Percentiles rank a stretch among this genome's conserved stretches.
Conservation (phyloP, 2,113 vertebrate species). For the Prionailurus viverrinus region DNA sequence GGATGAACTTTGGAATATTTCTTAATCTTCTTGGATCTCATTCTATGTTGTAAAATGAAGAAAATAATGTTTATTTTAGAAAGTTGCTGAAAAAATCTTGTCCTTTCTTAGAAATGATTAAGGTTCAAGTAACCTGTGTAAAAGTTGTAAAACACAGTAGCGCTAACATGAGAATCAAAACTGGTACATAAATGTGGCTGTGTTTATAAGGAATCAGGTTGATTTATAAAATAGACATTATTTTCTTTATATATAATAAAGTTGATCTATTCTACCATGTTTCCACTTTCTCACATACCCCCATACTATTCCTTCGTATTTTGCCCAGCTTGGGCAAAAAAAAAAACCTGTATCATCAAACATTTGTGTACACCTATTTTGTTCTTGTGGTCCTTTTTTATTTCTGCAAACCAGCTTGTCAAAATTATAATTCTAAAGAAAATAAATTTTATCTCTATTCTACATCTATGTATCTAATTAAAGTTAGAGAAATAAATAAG, state of each 20-base stretch:
- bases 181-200: not conserved
- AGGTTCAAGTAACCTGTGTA: not conserved
- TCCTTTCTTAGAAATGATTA: not conserved
- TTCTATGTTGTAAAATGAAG: not conserved
- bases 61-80: not conserved
- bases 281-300: not conserved
- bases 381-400: not conserved
- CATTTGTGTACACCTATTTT: not conserved
- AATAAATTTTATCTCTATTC: not conserved
- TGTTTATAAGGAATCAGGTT: not conserved
- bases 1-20: not conserved
- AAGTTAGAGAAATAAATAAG: not conserved
- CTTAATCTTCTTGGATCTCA: not conserved
- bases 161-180: not conserved
- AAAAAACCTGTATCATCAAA: not conserved
- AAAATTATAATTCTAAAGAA: slow-evolving; percentile 11
- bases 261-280: not conserved
- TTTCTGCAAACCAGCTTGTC: not conserved
- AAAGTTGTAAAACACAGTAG: not conserved
- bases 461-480: not conserved
- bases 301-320: not conserved
- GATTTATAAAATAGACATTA: not conserved
- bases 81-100: not conserved
- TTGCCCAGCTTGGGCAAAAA: not conserved
- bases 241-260: not conserved